Percentiles rank a stretch among this genome's conserved stretches.
These are phyloP conservation scores for Cavia porcellus DNA, from an alignment of 2,113 vertebrate genomes.

Conservation along the genomic window DNA sequence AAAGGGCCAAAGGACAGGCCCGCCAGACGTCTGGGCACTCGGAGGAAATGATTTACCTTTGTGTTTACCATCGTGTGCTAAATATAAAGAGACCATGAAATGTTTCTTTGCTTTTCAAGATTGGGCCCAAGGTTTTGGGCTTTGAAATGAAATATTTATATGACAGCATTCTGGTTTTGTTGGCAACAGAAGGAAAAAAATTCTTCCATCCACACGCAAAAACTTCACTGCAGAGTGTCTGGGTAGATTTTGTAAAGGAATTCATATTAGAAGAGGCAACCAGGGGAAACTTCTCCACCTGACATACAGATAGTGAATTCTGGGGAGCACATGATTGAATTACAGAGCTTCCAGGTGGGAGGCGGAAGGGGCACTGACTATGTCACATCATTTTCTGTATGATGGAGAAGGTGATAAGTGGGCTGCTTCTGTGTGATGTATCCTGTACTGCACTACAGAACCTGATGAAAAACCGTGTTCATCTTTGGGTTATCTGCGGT, in stretches of 20 bases:
- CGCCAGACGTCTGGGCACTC: background rate
- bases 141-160: background rate
- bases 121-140: background rate
- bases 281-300: no score
- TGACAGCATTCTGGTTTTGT: background rate
- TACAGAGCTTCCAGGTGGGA: background rate
- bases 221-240: background rate
- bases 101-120: background rate
- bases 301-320: background rate
- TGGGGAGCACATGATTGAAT: no score
- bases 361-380: background rate
- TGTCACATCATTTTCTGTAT: rapidly evolving
- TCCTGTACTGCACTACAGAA: rapidly evolving
- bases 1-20: background rate
- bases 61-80: background rate
- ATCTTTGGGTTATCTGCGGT: no score
- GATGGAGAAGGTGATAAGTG: background rate
- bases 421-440: background rate
- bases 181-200: background rate
- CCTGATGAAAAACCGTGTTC: no score
- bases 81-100: background rate
- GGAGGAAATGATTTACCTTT: background rate
- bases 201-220: no score
- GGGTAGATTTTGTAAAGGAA: background rate
- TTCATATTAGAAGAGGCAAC: no score